These are phyloP conservation scores for Sarotherodon lohbergeri DNA, from an alignment of 2,113 vertebrate genomes.

Conservation along the genomic window DNA sequence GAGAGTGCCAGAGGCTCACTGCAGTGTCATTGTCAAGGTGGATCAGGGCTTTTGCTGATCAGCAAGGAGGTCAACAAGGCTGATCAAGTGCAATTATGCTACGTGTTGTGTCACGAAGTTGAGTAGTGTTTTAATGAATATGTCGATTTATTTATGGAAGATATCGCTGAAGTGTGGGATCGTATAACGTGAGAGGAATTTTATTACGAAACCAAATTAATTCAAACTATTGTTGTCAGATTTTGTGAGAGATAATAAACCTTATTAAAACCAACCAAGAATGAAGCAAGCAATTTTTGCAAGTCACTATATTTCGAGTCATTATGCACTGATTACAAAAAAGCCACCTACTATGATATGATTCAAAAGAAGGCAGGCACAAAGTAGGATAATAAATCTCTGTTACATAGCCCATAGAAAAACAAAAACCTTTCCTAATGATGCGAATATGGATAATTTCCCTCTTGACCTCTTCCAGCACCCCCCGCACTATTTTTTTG, in stretches of 20 bases:
- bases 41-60: background rate
- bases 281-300: background rate
- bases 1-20: background rate
- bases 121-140: background rate
- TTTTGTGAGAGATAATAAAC: background rate
- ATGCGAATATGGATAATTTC: background rate
- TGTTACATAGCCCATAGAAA: background rate
- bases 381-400: background rate
- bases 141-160: background rate
- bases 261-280: background rate
- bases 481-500: background rate
- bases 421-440: background rate
- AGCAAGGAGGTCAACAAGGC: background rate
- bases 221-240: background rate
- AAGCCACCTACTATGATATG: background rate
- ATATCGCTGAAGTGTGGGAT: background rate
- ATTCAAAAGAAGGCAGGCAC: background rate
- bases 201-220: background rate
- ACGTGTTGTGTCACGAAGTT: background rate
- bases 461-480: background rate
- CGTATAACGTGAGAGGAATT: background rate
- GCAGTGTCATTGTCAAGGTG: background rate
- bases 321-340: background rate
- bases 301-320: background rate
- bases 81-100: background rate